phyloP scores from a whole-genome alignment of 2,888 invertebrate genomes.

The Stenichneumon culpator region DNA sequence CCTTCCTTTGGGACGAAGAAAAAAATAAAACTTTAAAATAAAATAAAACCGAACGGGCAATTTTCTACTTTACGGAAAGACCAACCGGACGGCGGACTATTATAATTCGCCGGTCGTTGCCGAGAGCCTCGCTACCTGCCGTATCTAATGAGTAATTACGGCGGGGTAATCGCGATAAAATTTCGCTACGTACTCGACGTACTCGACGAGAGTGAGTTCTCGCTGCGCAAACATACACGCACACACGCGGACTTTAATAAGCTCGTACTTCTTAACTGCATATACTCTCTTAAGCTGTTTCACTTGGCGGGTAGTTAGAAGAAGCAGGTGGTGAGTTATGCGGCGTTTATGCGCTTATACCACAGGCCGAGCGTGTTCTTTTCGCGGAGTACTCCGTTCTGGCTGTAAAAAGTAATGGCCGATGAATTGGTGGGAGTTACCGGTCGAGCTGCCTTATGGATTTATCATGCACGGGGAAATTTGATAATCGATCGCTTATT shows the following conservation, averaged over 20 bases:
- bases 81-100: slow-evolving; percentile 35
- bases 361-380: slow-evolving; percentile 38
- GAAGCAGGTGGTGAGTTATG: slow-evolving; percentile 62
- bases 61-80: slow-evolving; percentile 29
- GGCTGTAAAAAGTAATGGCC: slow-evolving; percentile 50
- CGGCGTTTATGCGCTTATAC: slow-evolving; percentile 47
- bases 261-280: slow-evolving; percentile 45
- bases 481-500: neutral
- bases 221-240: slow-evolving; percentile 3
- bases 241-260: slow-evolving; percentile 43
- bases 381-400: neutral
- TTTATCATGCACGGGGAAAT: neutral
- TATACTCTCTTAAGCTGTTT: slow-evolving; percentile 53
- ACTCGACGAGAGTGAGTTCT: neutral
- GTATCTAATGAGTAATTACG: slow-evolving; percentile 67
- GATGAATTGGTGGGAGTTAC: slow-evolving; percentile 25
- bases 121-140: slow-evolving; percentile 46
- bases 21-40: neutral
- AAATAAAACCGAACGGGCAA: slow-evolving; percentile 6
- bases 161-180: slow-evolving; percentile 61
- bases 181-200: slow-evolving; percentile 36
- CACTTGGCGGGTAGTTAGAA: slow-evolving; percentile 54
- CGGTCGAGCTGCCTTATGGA: neutral
- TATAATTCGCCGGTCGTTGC: slow-evolving; percentile 5
- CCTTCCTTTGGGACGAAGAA: neutral